Evolutionary conservation across 1,140 invertebrate species (phyloP).

Genomic region (Coelopa frigida): DNA sequence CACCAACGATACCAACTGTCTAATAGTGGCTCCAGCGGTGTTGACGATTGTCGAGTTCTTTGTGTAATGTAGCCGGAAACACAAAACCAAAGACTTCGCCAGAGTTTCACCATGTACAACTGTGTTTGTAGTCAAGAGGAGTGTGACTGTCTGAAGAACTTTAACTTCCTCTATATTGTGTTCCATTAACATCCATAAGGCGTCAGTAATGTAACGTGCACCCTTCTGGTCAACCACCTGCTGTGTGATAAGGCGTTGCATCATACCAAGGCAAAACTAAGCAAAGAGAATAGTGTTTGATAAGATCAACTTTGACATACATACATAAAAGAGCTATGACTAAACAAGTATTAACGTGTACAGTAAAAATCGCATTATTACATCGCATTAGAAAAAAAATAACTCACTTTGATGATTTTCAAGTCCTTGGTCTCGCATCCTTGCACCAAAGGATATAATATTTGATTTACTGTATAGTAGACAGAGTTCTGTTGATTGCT

Average conservation of each 20-base stretch:
- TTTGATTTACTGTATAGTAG: constrained; percentile 84
- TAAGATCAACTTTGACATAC: constrained; percentile 8
- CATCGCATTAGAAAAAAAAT: constrained; percentile 3
- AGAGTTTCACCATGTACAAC: constrained; percentile 89
- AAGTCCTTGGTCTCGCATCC: constrained; percentile 97
- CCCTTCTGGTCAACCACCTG: constrained; percentile 81
- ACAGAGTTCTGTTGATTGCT: constrained; percentile 70
- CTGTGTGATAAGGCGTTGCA: constrained; percentile 77
- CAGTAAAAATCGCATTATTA: background rate
- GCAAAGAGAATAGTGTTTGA: constrained; percentile 12
- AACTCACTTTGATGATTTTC: constrained; percentile 81
- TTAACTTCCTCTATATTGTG: constrained; percentile 89
- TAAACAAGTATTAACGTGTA: background rate
- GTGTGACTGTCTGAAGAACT: constrained; percentile 90
- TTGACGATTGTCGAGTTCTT: constrained; percentile 87
- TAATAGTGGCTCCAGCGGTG: constrained; percentile 92
- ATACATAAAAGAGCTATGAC: background rate
- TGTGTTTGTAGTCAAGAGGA: constrained; percentile 88
- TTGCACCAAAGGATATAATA: constrained; percentile 94
- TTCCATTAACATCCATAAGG: constrained; percentile 90
- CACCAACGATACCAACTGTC: constrained; percentile 92
- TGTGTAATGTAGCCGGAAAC: constrained; percentile 90
- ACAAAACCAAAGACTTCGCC: constrained; percentile 91
- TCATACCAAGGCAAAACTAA: constrained; percentile 83
- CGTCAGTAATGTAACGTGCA: constrained; percentile 85